phyloP scores from a whole-genome alignment of 2,888 invertebrate species.

The Invenusta paracnida region DNA sequence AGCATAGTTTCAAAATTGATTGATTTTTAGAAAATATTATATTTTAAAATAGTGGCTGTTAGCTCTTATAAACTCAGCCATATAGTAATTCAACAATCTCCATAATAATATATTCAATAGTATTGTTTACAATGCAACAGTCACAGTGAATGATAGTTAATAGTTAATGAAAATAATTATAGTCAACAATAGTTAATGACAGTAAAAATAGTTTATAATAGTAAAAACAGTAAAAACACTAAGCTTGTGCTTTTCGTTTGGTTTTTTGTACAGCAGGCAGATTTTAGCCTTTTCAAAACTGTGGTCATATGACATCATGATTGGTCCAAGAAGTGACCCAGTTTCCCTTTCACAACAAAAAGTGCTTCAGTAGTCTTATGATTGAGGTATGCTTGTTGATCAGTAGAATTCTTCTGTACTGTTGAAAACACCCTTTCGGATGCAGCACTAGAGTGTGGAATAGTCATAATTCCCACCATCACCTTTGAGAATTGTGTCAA shows the following conservation, averaged over 20 bases:
- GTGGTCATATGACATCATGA: not conserved
- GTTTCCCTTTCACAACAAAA: not conserved
- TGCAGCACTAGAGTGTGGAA: not conserved
- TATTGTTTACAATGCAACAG: not conserved
- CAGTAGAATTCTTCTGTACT: not conserved
- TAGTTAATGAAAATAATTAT: not conserved
- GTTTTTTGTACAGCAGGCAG: not conserved
- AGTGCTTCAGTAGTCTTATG: not conserved
- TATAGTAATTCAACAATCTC: not conserved
- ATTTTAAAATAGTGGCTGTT: not conserved
- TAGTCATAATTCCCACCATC: not conserved
- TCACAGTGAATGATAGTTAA: not conserved
- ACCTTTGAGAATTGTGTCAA: not conserved
- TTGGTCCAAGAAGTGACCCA: not conserved
- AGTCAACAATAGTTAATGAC: too few species aligned
- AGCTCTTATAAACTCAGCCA: not conserved
- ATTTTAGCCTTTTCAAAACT: not conserved
- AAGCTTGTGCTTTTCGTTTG: not conserved
- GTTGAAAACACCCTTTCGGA: not conserved
- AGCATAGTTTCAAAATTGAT: not conserved
- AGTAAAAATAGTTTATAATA: too few species aligned
- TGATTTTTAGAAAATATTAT: not conserved
- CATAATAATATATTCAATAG: too few species aligned
- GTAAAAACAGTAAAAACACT: too few species aligned
- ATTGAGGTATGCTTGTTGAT: not conserved